A percentile compares a stretch with the other conserved stretches of the same genome.
These are phyloP conservation scores for Lycophotia porphyrea DNA, from an alignment of 2,888 invertebrate genomes.

Conservation along the genomic window DNA sequence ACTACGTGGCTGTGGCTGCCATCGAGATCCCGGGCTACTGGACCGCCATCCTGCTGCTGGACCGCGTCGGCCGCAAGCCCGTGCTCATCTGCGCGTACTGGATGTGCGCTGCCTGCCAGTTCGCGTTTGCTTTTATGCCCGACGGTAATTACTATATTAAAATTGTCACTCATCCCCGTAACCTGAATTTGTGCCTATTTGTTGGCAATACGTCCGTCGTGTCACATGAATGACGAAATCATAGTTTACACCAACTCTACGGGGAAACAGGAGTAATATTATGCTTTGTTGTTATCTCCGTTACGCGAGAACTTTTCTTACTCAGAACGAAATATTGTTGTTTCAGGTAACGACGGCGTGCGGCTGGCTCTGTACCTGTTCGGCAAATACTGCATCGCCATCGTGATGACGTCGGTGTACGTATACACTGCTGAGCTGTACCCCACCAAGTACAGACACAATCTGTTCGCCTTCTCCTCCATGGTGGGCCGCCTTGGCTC, in stretches of 20 bases:
- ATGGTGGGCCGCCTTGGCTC: conserved; percentile 92
- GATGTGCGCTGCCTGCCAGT: conserved; percentile 91
- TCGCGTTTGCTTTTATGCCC: conserved; percentile 91
- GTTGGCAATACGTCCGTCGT: neutral
- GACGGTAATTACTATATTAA: conserved; percentile 79
- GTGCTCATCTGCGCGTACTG: conserved; percentile 91
- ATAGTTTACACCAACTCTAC: neutral
- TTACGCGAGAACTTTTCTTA: neutral
- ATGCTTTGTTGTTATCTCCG: neutral
- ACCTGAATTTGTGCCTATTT: neutral
- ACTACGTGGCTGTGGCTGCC: conserved; percentile 92
- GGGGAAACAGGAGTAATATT: neutral
- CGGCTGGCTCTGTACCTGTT: conserved; percentile 90
- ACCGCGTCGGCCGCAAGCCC: conserved; percentile 91
- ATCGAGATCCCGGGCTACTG: conserved; percentile 94
- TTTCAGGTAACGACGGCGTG: conserved; percentile 77
- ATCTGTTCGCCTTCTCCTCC: conserved; percentile 92
- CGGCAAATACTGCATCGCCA: conserved; percentile 92
- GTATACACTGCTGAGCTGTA: conserved; percentile 92
- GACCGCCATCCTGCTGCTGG: conserved; percentile 91
- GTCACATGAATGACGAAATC: neutral
- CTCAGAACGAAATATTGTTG: neutral
- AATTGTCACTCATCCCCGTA: neutral
- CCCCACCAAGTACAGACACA: conserved; percentile 92
- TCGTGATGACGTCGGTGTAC: conserved; percentile 92